Percentiles rank a stretch among this genome's conserved stretches.
These are phyloP conservation scores for Amphipoea oculea DNA, from an alignment of 2,888 invertebrate species.

Conservation along the genomic window DNA sequence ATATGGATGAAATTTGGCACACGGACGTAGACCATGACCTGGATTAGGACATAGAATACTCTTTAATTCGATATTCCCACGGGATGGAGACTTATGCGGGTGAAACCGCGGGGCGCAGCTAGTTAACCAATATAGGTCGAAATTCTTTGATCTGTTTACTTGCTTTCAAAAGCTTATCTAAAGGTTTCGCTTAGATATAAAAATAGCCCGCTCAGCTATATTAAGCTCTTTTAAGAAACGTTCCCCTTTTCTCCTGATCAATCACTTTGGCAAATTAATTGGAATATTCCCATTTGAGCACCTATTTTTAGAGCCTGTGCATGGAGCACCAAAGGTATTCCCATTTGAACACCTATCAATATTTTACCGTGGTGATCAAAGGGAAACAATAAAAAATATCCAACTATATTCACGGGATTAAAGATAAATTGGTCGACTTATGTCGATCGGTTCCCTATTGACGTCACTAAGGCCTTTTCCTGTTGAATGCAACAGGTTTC, in stretches of 20 bases:
- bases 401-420: neutral
- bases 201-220: conserved; percentile 15
- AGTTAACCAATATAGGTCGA: neutral
- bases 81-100: too few species aligned
- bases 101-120: too few species aligned
- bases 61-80: too few species aligned
- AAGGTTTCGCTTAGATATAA: neutral
- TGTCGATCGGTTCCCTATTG: neutral
- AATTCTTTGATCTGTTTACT: neutral
- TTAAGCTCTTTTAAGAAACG: neutral
- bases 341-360: too few species aligned
- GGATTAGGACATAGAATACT: too few species aligned
- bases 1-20: too few species aligned
- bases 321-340: too few species aligned
- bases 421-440: conserved; percentile 24
- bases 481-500: neutral
- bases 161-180: neutral
- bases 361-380: too few species aligned
- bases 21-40: too few species aligned
- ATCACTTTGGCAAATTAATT: conserved; percentile 46
- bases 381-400: too few species aligned
- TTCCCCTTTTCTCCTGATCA: conserved; percentile 16
- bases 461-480: neutral
- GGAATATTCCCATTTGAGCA: too few species aligned
- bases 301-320: too few species aligned